Percentiles rank a stretch among this genome's conserved stretches.
phyloP scores from a whole-genome alignment of 2,888 invertebrate genomes.

The Lordiphosa fenestrarum region DNA sequence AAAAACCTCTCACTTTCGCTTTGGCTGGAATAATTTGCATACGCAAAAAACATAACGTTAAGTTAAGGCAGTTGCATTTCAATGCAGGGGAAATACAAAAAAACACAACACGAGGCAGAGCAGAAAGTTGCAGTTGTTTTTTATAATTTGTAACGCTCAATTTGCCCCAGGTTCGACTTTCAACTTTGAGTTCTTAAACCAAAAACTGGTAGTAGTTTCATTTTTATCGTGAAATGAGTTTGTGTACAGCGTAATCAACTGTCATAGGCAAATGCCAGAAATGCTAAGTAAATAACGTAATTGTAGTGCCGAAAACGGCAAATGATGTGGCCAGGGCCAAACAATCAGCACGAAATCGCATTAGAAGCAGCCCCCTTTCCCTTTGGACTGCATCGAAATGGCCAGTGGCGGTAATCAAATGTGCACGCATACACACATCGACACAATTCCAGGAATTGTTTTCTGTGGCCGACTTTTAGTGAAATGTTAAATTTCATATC shows the following conservation, averaged over 20 bases:
- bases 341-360: slow-evolving; percentile 63
- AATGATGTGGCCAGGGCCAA: slow-evolving; percentile 61
- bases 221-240: neutral
- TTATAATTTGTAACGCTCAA: too few relatives aligned
- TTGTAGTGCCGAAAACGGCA: slow-evolving; percentile 38
- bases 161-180: slow-evolving; percentile 33
- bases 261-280: slow-evolving; percentile 35
- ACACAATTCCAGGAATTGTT: neutral
- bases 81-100: too few relatives aligned
- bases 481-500: too few relatives aligned
- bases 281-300: slow-evolving; percentile 50
- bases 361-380: slow-evolving; percentile 33
- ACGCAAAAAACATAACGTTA: too few relatives aligned
- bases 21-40: too few relatives aligned
- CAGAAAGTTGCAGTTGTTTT: too few relatives aligned
- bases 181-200: slow-evolving; percentile 48
- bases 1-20: too few relatives aligned
- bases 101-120: too few relatives aligned
- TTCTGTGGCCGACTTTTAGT: neutral
- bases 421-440: slow-evolving; percentile 13
- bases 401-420: slow-evolving; percentile 27
- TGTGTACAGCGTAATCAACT: slow-evolving; percentile 37
- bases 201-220: slow-evolving; percentile 13
- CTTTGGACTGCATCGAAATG: slow-evolving; percentile 3
- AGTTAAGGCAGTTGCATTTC: too few relatives aligned